phyloP scores from a whole-genome alignment of 2,797 vertebrate species.

The Phrynocephalus forsythii region DNA sequence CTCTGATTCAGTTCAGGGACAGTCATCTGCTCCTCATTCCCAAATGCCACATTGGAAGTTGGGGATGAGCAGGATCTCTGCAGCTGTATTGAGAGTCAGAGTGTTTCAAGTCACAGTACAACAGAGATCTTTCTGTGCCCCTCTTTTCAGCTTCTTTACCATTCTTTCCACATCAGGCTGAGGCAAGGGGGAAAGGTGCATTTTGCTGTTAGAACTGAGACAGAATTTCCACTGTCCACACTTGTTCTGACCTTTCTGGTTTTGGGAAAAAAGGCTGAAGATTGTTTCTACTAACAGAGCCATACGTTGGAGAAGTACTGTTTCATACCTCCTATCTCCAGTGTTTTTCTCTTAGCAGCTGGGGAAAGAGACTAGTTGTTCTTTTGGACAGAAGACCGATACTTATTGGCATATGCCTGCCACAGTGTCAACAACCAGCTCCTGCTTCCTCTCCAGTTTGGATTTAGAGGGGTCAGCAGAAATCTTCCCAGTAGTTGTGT shows the following conservation, averaged over 20 bases:
- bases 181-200: no score
- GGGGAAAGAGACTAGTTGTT: not conserved
- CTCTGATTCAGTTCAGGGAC: no score
- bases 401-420: not conserved
- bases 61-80: not conserved
- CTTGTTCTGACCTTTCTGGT: not conserved
- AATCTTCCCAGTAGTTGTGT: not conserved
- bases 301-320: not conserved
- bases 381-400: not conserved
- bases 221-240: not conserved
- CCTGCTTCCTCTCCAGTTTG: not conserved
- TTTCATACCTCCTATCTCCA: not conserved
- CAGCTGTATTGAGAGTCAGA: not conserved
- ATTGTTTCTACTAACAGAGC: not conserved
- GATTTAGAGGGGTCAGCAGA: not conserved
- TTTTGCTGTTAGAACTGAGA: not conserved
- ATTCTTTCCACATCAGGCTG: no score
- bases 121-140: not conserved
- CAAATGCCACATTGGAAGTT: not conserved
- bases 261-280: not conserved
- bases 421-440: not conserved
- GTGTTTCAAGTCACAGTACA: not conserved
- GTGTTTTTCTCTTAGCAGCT: not conserved
- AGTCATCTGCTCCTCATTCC: not conserved
- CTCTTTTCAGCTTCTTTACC: not conserved